phyloP scores from a whole-genome alignment of 2,888 invertebrate species.

The Sisyra terminalis region DNA sequence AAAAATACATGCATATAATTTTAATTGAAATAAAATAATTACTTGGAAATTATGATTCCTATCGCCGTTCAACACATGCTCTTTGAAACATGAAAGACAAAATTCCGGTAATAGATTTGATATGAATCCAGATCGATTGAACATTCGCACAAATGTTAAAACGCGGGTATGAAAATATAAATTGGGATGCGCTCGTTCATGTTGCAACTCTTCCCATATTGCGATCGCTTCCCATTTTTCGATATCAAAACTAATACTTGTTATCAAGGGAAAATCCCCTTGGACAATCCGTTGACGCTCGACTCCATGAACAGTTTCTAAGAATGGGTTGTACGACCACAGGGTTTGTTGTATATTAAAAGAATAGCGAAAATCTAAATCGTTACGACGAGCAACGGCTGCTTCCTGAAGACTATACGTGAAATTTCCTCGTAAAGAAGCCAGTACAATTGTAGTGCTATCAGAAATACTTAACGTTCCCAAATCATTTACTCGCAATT shows the following conservation, averaged over 20 bases:
- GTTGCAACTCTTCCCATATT: too few species aligned
- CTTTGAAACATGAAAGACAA: too few species aligned
- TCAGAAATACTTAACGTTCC: conserved; percentile 38
- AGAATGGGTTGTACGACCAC: conserved; percentile 42
- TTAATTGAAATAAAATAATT: too few species aligned
- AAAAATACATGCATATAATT: too few species aligned
- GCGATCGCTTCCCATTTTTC: background rate
- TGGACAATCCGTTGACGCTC: conserved; percentile 25
- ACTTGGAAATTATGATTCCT: too few species aligned
- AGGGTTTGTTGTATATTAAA: conserved; percentile 30
- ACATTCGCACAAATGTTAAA: background rate
- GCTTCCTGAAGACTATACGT: conserved; percentile 38
- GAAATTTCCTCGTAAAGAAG: conserved; percentile 52
- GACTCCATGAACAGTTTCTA: conserved; percentile 45
- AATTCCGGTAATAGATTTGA: too few species aligned
- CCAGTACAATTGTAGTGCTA: conserved; percentile 34
- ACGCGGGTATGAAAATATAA: background rate
- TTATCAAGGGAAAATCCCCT: conserved; percentile 9
- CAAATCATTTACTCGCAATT: conserved; percentile 35
- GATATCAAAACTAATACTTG: conserved; percentile 5
- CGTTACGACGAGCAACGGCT: conserved; percentile 39
- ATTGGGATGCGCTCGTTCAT: background rate
- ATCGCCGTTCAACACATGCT: too few species aligned
- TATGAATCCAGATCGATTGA: background rate
- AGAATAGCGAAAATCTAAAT: conserved; percentile 40